A percentile compares a stretch with the other conserved stretches of the same genome.
These are phyloP conservation scores for Calameuta pallipes DNA, from an alignment of 2,888 invertebrate genomes.

Conservation along the genomic window DNA sequence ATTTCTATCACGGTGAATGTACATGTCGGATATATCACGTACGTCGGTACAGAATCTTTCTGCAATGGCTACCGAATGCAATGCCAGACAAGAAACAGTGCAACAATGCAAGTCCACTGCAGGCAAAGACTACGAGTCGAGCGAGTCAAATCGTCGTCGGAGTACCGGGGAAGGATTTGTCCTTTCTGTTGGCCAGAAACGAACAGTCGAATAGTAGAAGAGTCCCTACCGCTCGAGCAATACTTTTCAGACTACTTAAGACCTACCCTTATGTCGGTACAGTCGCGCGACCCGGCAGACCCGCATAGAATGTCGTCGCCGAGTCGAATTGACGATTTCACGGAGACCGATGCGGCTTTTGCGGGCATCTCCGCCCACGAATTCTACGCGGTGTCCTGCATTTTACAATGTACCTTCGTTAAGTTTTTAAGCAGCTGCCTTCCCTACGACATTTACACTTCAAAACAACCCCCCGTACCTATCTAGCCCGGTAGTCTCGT, in stretches of 20 bases:
- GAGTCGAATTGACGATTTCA: conserved; percentile 64
- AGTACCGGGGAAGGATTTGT: conserved; percentile 18
- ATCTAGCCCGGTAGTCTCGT: background rate
- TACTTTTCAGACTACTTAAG: conserved; percentile 49
- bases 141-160: conserved; percentile 49
- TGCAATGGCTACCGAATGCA: background rate
- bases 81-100: conserved; percentile 24
- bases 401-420: conserved; percentile 64
- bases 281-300: conserved; percentile 51
- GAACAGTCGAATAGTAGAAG: background rate
- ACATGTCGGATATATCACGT: background rate
- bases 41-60: background rate
- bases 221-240: conserved; percentile 31
- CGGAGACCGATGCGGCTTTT: conserved; percentile 64
- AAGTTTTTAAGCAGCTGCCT: conserved; percentile 47
- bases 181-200: conserved; percentile 5
- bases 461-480: background rate
- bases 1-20: background rate
- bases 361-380: conserved; percentile 64
- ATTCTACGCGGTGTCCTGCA: conserved; percentile 41
- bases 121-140: conserved; percentile 38
- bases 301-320: conserved; percentile 56
- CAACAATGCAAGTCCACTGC: conserved; percentile 32
- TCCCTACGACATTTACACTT: conserved; percentile 1
- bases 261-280: conserved; percentile 42